Conservation (phyloP, 2,113 vertebrate species). For the Hippoglossus stenolepis region DNA sequence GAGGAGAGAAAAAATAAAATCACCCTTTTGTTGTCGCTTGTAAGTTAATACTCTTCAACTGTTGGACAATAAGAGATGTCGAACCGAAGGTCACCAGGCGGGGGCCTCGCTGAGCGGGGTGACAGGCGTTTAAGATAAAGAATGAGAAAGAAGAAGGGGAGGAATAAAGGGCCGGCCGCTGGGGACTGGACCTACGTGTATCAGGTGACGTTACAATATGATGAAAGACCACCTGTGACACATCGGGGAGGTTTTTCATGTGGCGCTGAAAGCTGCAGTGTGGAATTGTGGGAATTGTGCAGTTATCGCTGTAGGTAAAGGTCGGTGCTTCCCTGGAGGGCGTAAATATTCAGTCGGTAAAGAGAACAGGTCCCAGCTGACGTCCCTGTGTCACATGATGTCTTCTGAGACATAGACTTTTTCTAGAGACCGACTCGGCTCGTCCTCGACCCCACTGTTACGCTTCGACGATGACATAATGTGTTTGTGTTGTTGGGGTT, state of each 20-base stretch:
- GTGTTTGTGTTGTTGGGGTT: not conserved
- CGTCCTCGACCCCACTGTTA: no score
- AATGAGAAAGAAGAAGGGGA: not conserved
- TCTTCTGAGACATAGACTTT: not conserved
- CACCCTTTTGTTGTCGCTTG: constrained; percentile 23
- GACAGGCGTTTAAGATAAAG: constrained; percentile 28
- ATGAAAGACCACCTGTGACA: constrained; percentile 37
- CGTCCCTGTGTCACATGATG: not conserved
- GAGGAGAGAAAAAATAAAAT: not conserved
- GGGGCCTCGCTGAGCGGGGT: constrained; percentile 21
- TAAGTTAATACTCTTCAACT: constrained; percentile 46
- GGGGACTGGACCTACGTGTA: constrained; percentile 11
- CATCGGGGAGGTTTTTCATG: not conserved
- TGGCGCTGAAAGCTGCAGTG: constrained; percentile 23
- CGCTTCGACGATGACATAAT: no score
- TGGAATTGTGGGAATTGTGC: not conserved
- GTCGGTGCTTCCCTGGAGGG: not conserved
- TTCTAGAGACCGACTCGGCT: not conserved
- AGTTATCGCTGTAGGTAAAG: not conserved
- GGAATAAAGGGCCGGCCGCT: not conserved
- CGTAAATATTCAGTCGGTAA: not conserved
- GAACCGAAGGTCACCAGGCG: constrained; percentile 34
- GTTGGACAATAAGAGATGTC: constrained; percentile 33
- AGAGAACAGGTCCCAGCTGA: constrained; percentile 2
- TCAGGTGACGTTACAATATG: constrained; percentile 40